These are phyloP conservation scores for Nyctereutes procyonoides DNA, from an alignment of 2,113 vertebrate species.

Conservation along the genomic window DNA sequence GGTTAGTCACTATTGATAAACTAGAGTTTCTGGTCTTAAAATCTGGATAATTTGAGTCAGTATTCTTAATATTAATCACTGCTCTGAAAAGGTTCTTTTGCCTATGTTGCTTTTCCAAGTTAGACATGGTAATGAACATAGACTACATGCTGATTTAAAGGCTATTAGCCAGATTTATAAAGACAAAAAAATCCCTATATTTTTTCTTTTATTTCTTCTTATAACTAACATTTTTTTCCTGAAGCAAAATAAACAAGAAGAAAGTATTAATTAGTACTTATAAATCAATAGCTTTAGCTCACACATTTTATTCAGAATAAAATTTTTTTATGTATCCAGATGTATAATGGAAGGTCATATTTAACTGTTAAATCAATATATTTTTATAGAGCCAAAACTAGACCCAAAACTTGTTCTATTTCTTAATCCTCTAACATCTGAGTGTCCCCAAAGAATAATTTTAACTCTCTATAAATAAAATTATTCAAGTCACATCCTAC, in stretches of 20 bases:
- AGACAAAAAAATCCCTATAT: not conserved
- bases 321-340: not conserved
- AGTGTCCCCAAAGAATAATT: not conserved
- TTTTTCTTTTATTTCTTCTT: not conserved
- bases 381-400: not conserved
- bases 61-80: not conserved
- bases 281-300: not conserved
- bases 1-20: not conserved
- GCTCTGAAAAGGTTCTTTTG: not conserved
- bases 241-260: not conserved
- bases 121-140: not conserved
- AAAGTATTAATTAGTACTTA: not conserved
- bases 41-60: not conserved
- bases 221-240: not conserved
- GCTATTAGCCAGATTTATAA: not conserved
- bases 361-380: not conserved
- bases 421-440: not conserved
- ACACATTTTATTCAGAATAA: not conserved
- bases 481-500: not conserved
- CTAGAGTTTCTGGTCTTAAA: not conserved
- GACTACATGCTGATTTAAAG: not conserved
- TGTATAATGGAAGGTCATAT: not conserved
- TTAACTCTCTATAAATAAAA: slow-evolving; percentile 36
- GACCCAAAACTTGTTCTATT: not conserved
- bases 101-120: not conserved